Base-by-base conservation (phyloP, 92 coral and sea anemone species). In the Epizoanthus ramosus region DNA sequence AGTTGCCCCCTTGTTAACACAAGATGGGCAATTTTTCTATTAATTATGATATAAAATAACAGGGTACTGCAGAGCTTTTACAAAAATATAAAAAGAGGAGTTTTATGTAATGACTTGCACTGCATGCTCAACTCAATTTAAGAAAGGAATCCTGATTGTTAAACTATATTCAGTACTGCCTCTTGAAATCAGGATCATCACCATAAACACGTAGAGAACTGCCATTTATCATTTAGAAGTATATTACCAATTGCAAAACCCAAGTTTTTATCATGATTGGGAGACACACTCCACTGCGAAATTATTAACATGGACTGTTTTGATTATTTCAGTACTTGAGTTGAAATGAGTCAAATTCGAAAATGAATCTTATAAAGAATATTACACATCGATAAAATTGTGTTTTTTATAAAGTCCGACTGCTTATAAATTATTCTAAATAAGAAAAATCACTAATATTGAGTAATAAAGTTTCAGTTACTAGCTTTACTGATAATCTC, bases 401-500 rank as follows among this genome's bases (percentile, higher is more conserved):
- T 61, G 71, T 43, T 39, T 61, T 23, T 14, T 61, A 35, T 22
- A 41, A 74, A 67, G 15, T 74, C 31, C 28, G 53, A 56, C 24
- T 58, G 1, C 53, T 28, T 59, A 60, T 77, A 60, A 69, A 60
- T 77, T 37, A 57, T 6, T 21, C 21, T 45, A 52, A 39, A 39
- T 35, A 69, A 77, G 22, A 13, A 8, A 35, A 59, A 39, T 18
- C 82, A 77, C 50, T 60, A 70, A n/a, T n/a, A n/a, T n/a, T n/a
- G n/a, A n/a, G n/a, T n/a, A n/a, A 77, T 60, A 61, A 47, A 77
- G 65, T 57, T 77, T 14, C 57, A 60, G 45, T 61, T 60, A 59
- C 45, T 76, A 4, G 37, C 57, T 39, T 77, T 57, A 77, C 60
- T 77, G 71, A 57, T 37, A 59, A 77, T 77, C 82, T 59, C 58